Evolutionary conservation across 1,140 invertebrate genomes (phyloP).

Genomic region (Caenorhabditis briggsae): DNA sequence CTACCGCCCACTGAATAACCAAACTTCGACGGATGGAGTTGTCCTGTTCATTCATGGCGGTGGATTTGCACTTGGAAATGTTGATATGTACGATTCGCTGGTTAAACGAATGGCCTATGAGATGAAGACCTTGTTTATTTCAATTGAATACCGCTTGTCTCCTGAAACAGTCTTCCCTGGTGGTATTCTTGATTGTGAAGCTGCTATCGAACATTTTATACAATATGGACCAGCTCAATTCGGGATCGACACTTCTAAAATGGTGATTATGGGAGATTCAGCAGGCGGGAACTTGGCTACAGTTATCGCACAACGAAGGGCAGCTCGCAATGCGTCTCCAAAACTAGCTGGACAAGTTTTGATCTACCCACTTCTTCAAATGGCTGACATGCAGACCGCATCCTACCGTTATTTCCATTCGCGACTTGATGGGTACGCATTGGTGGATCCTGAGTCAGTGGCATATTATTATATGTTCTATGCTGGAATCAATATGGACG

Average conservation of each 20-base stretch:
- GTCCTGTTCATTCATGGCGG: slow-evolving; percentile 77
- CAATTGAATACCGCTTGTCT: slow-evolving; percentile 42
- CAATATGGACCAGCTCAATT: slow-evolving; percentile 16
- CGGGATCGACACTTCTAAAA: slow-evolving; percentile 17
- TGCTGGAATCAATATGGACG: slow-evolving; percentile 63
- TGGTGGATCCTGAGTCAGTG: slow-evolving; percentile 67
- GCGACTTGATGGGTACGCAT: slow-evolving; percentile 59
- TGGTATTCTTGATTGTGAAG: slow-evolving; percentile 67
- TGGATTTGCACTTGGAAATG: slow-evolving; percentile 68
- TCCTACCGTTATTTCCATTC: slow-evolving; percentile 65
- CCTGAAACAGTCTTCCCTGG: slow-evolving; percentile 54
- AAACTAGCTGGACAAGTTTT: slow-evolving; percentile 60
- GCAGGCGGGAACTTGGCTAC: slow-evolving; percentile 67
- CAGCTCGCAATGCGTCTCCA: neutral
- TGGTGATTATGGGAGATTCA: slow-evolving; percentile 67
- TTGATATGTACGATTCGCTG: slow-evolving; percentile 61
- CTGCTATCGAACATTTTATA: slow-evolving; percentile 21
- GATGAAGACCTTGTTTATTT: slow-evolving; percentile 42
- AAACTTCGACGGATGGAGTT: slow-evolving; percentile 65
- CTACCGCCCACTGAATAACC: slow-evolving; percentile 68
- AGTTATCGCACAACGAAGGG: slow-evolving; percentile 62
- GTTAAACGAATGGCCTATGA: slow-evolving; percentile 56
- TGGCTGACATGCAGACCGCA: slow-evolving; percentile 63
- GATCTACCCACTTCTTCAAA: slow-evolving; percentile 66
- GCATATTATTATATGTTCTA: slow-evolving; percentile 67